Evolutionary conservation across 2,888 invertebrate genomes (phyloP), one percentile per base, ranked within the genome.

Genomic region (Mesorhabditis sp.): DNA sequence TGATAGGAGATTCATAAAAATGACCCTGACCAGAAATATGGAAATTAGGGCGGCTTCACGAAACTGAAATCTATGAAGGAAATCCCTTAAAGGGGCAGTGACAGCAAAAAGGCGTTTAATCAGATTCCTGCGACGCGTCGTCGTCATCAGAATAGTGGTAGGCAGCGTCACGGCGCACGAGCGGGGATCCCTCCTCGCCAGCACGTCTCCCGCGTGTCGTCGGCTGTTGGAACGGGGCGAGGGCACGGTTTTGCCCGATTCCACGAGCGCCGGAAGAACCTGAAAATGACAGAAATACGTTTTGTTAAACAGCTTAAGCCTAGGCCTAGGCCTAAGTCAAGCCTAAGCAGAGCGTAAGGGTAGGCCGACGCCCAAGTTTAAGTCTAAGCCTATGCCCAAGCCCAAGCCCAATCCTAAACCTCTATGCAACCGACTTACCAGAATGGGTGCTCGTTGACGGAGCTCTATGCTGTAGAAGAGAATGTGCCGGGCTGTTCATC

Each of bases 111-210:
- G 28, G 28, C 28, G 28, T 28, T 28, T 28, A 28, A 28, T 28
- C 28, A 28, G 28, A 28, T 28, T 28, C 28, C 28, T 28, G 28
- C 28, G 28, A 28, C 28, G 28, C 58, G 65, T 80, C 80, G 43
- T 74, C 77, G 66, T 79, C 79, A 41, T 79, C 80, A 61, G 75
- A 75, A 61, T 80, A 80, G n/a, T 74, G 74, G 65, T 80, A 80
- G 61, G 74, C 75, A 4, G 72, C 72, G 41, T 76, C 78, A 64
- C 74, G 72, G 43, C 79, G 67, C 81, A 82, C 80, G 43, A 82
- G 68, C n/a, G 82, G 82, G 28, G 76, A 76, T 6, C 76, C 72
- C 66, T 81, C 81, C 41, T 78, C 78, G 4, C 70, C 69, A 10
- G 58, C 58, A 13, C 58, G 58, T 50, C 58, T 50, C n/a, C 10